Evolutionary conservation across 2,113 vertebrate species (phyloP), one percentile per base, ranked within the genome.

Genomic region (Pogonocichla stellata): DNA sequence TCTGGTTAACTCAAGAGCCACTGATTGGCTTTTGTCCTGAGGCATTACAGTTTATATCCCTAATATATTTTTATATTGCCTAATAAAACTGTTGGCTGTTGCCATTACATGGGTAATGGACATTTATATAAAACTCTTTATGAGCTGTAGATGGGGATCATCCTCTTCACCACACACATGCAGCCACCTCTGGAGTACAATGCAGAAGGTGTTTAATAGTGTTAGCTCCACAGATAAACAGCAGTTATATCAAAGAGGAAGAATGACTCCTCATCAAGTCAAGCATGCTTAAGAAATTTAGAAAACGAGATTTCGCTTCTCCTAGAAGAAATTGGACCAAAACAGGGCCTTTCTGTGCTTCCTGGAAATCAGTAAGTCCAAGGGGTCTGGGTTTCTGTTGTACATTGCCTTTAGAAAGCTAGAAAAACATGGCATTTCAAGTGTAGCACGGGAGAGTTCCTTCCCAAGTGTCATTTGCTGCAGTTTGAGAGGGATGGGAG

Each of bases 61-160:
- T 92, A 96, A 96, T 96, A 96, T 96, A 67, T 88, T 96, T 97
- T 97, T 97, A 97, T 96, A 96, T 92, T 86, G 64, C 92, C 90
- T 92, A 94, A 96, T 97, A 97, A 96, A 97, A 96, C 72, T 86
- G 82, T 88, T 95, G 93, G 92, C 96, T 96, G 95, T 93, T 96
- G 60, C 92, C 94, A 93, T 97, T 97, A 84, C 33, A 34, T 78
- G 75, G 82, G 31, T 95, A 96, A 96, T 90, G 93, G 93, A 88
- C 82, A 90, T 96, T 96, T 93, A 86, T 93, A 93, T 95, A 90
- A 94, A 96, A 96, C 57, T 80, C 40, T 97, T 96, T 95, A 96
- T 90, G 95, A 92, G 90, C 93, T 95, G 83, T 94, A 86, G 92
- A 79, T 93, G 95, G 88, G 86, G 86, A 93, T 97, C 95, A 84